Conservation (phyloP, 1,140 invertebrate genomes). For the Pteromalus puparum region DNA sequence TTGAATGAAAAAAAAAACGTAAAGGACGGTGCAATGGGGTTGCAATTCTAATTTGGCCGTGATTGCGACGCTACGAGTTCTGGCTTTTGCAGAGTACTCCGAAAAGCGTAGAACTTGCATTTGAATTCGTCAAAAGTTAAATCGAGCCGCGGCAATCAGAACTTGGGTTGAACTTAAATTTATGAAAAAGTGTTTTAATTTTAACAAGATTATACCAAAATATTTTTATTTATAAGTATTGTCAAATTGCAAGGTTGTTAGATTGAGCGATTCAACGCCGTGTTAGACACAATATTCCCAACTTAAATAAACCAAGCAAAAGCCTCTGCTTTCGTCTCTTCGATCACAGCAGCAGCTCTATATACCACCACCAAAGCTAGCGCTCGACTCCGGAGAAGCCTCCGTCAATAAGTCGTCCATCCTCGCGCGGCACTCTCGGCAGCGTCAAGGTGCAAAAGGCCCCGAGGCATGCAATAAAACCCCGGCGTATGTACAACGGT, state of each 20-base stretch:
- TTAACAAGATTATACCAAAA: too few species aligned
- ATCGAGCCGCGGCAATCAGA: not conserved
- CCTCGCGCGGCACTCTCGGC: not conserved
- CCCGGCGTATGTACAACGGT: not conserved
- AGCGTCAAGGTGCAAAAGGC: slow-evolving; percentile 15
- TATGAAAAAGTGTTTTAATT: too few species aligned
- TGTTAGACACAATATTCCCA: not conserved
- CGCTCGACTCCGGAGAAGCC: not conserved
- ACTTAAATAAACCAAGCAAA: not conserved
- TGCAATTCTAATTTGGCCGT: not conserved
- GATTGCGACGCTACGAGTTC: not conserved
- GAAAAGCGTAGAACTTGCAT: not conserved
- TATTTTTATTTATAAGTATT: too few species aligned
- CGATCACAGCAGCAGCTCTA: not conserved
- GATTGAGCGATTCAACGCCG: not conserved
- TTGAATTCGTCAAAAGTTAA: not conserved
- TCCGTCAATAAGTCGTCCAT: slow-evolving; percentile 1
- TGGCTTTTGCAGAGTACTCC: not conserved
- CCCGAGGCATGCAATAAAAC: slow-evolving; percentile 32
- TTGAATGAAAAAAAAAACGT: not conserved
- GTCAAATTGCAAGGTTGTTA: too few species aligned
- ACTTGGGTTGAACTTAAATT: too few species aligned
- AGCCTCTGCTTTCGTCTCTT: not conserved
- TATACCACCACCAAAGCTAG: not conserved
- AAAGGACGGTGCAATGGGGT: not conserved